Evolutionary conservation across 92 coral and sea anemone genomes (phyloP).

Genomic region (Montipora capitata): DNA sequence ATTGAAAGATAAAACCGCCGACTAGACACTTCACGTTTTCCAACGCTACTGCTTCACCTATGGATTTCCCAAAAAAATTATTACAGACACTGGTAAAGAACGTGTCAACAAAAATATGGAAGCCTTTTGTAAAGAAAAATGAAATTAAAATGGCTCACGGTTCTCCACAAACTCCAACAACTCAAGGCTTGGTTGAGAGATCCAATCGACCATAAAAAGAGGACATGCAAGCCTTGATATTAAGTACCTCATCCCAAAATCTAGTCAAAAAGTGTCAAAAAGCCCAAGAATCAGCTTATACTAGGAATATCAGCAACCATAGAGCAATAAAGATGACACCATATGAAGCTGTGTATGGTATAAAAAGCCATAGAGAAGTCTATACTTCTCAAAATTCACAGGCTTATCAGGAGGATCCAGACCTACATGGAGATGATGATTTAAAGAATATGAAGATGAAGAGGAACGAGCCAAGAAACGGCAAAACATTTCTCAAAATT

Average conservation of each 20-base stretch:
- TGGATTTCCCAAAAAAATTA: conserved; percentile 68
- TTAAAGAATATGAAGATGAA: conserved; percentile 4
- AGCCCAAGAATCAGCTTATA: too few species aligned
- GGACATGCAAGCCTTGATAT: conserved; percentile 36
- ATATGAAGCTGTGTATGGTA: conserved; percentile 51
- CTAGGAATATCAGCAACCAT: too few species aligned
- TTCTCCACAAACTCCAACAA: conserved; percentile 72
- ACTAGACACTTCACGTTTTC: conserved; percentile 25
- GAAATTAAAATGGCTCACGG: conserved; percentile 57
- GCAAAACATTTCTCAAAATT: conserved; percentile 48
- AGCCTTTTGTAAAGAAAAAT: conserved; percentile 56
- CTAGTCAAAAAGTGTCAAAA: too few species aligned
- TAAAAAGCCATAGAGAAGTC: conserved; percentile 52
- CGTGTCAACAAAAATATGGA: too few species aligned
- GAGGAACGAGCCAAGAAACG: conserved; percentile 7
- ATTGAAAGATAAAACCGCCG: conserved; percentile 55
- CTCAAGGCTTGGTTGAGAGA: conserved; percentile 72
- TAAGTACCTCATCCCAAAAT: conserved; percentile 40
- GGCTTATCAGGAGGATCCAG: conserved; percentile 22
- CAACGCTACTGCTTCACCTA: conserved; percentile 44
- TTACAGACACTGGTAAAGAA: conserved; percentile 55
- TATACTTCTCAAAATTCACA: not conserved
- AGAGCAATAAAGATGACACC: conserved; percentile 52
- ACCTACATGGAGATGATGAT: not conserved
- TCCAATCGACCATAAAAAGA: conserved; percentile 58